phyloP scores from a whole-genome alignment of 2,797 vertebrate genomes.

The Chrysocyon brachyurus region DNA sequence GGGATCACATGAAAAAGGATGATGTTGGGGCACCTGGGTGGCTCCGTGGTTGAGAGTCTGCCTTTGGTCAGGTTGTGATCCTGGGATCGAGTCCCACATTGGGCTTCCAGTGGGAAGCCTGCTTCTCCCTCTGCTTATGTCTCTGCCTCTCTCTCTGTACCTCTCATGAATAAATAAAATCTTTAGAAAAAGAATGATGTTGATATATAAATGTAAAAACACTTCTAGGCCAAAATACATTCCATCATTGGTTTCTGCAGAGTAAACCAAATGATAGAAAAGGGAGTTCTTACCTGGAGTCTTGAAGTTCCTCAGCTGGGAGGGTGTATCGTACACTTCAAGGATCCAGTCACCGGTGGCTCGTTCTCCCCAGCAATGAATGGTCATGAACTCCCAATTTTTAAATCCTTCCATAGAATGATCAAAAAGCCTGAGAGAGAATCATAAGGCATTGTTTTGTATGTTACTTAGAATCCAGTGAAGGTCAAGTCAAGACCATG shows the following conservation, averaged over 20 bases:
- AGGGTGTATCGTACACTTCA: constrained; percentile 98
- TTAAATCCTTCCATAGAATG: constrained; percentile 99
- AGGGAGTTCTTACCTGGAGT: constrained; percentile 93
- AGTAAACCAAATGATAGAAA: not conserved
- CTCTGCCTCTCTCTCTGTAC: too few relatives aligned
- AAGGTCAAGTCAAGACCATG: not conserved
- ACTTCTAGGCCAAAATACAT: not conserved
- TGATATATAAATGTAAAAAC: not conserved
- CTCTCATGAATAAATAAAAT: too few relatives aligned
- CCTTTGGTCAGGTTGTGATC: too few relatives aligned
- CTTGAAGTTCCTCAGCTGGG: constrained; percentile 98
- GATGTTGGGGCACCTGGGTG: not conserved
- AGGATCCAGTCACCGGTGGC: constrained; percentile 98
- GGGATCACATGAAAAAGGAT: not conserved
- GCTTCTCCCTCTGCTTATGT: too few relatives aligned
- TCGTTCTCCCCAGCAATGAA: constrained; percentile 99
- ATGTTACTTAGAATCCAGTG: not conserved
- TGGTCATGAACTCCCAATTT: constrained; percentile 99
- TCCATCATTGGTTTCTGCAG: not conserved
- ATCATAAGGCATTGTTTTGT: not conserved
- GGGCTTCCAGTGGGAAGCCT: too few relatives aligned
- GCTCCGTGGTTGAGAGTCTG: too few relatives aligned
- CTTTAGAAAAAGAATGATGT: not conserved
- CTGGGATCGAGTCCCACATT: too few relatives aligned
- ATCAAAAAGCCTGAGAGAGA: constrained; percentile 95